Base-by-base conservation (phyloP, 2,888 invertebrate species). In the Himalopsyche japonica region DNA sequence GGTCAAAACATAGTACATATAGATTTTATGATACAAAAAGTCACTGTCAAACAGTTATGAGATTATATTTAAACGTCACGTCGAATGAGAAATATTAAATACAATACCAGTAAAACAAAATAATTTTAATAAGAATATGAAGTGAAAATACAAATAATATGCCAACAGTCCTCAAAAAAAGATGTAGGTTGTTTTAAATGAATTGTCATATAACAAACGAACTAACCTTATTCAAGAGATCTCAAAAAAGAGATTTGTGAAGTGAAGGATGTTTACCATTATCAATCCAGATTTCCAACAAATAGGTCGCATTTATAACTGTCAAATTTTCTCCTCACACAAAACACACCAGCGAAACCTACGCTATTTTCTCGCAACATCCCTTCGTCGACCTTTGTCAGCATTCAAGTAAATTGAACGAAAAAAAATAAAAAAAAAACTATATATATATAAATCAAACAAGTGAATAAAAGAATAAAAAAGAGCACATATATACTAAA, bases 271-370 rank as follows among this genome's bases (percentile, higher is more conserved):
- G 30, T 70, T 70, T 70, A 27, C 70, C 70, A 70, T 70, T 70
- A 70, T 70, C 81, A 81, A 76, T 81, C 32, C 76, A 48, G 48
- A 81, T 70, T 70, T 81, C 43, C 76, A 70, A 81, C 81, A 81
- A 81, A 80, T n/a, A 81, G 76, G 76, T 43, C 81, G 81, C 81
- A 81, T 81, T 81, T 81, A 81, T 81, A 32, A 81, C 81, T 81
- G 81, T 81, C 81, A 81, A 24, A 81, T 43, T 81, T 64, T 43
- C 70, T 76, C 24, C 15, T 76, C 81, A 34, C 47, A 47, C 32
- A 81, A 76, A 70, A 70, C 30, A 70, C 57, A 57, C 57, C 20
- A 57, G 57, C 70, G 20, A 10, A 70, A 64, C 64, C 64, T 64
- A 27, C 27, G 8, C 27, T 7, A 64, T 64, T 64, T 64, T 27